phyloP scores from a whole-genome alignment of 1,140 invertebrate species.

The Drosophila insularis region DNA sequence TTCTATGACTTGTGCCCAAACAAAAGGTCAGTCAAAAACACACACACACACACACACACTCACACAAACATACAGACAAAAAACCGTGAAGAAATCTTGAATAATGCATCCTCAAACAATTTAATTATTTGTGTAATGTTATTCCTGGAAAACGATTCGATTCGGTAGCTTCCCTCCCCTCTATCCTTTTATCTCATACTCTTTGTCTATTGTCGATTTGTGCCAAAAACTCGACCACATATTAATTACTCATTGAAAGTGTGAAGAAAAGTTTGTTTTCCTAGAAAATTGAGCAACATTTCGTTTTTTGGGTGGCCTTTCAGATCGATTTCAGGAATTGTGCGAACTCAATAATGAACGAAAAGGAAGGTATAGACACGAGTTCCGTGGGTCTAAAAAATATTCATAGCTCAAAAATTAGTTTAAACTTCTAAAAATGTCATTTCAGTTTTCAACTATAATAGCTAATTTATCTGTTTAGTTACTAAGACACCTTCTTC shows the following conservation, averaged over 20 bases:
- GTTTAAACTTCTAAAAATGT: too few species aligned
- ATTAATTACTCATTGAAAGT: conserved; percentile 51
- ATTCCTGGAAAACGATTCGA: conserved; percentile 57
- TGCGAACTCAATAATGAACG: too few species aligned
- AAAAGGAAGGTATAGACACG: too few species aligned
- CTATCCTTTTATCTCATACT: not conserved
- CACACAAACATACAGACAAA: conserved; percentile 30
- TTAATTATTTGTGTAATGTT: conserved; percentile 74
- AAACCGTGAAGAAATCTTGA: conserved; percentile 64
- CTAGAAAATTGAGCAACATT: conserved; percentile 26
- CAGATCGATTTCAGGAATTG: too few species aligned
- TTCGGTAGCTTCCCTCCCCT: conserved; percentile 51
- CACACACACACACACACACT: conserved; percentile 23
- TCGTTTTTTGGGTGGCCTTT: conserved; percentile 37
- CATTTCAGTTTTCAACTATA: too few species aligned
- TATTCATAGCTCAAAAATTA: too few species aligned
- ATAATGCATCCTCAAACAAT: conserved; percentile 75
- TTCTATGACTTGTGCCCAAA: conserved; percentile 66
- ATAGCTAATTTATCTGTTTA: too few species aligned
- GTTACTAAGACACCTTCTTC: too few species aligned
- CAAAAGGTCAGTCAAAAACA: conserved; percentile 48
- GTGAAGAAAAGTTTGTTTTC: conserved; percentile 34
- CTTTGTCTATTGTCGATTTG: conserved; percentile 29
- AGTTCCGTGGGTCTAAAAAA: too few species aligned
- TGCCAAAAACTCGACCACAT: conserved; percentile 57